Conservation (phyloP, 2,797 vertebrate genomes). For the Etheostoma nigrum region DNA sequence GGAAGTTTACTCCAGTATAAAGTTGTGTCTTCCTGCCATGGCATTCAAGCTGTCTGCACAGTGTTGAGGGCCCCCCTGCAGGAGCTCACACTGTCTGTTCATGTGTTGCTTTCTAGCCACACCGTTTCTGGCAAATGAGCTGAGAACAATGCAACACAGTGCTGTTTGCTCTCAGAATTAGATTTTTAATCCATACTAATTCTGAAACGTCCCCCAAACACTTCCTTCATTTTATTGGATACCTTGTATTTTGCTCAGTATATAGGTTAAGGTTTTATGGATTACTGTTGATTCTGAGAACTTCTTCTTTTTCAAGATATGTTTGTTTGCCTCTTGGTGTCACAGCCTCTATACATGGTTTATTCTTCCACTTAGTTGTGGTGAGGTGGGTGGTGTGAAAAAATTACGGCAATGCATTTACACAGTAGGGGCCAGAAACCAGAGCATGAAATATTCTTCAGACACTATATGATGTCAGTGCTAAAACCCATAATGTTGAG, state of each 20-base stretch:
- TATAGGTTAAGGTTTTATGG: neutral
- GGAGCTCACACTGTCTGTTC: conserved; percentile 3
- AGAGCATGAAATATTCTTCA: neutral
- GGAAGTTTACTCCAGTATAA: conserved; percentile 15
- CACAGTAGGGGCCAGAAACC: neutral
- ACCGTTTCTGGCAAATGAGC: conserved; percentile 6
- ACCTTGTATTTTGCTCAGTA: neutral
- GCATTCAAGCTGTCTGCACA: conserved; percentile 1
- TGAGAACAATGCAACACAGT: neutral
- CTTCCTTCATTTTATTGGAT: neutral
- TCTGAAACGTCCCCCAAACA: conserved; percentile 11
- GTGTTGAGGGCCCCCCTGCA: neutral
- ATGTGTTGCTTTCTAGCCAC: neutral
- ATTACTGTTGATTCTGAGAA: neutral
- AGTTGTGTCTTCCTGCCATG: neutral
- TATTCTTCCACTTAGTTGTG: neutral
- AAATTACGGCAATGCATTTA: neutral
- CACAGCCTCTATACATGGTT: neutral
- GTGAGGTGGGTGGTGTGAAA: neutral
- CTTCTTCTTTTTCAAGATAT: neutral
- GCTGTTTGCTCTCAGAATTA: conserved; percentile 7
- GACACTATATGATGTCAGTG: neutral
- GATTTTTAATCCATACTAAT: neutral
- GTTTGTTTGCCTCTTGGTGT: neutral
- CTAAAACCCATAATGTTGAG: neutral